Evolutionary conservation across 2,113 vertebrate genomes (phyloP).

Genomic region (Bufo gargarizans): DNA sequence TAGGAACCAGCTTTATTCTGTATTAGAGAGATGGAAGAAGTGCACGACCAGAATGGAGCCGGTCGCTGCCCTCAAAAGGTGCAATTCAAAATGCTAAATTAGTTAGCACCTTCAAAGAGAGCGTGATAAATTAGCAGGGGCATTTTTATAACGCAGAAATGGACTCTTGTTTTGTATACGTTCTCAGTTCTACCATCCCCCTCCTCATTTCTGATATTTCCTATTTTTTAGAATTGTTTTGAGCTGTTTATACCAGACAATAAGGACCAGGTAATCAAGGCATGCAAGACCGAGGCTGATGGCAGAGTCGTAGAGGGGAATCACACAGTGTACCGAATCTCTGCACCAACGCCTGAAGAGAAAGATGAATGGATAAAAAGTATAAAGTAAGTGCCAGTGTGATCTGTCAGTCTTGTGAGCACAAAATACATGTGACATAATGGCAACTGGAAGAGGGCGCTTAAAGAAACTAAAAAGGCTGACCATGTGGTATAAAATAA

Average conservation of each 20-base stretch:
- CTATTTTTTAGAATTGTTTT: slow-evolving; percentile 89
- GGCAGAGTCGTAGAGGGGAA: slow-evolving; percentile 97
- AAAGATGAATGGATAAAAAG: slow-evolving; percentile 98
- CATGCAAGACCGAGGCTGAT: slow-evolving; percentile 95
- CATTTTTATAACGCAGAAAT: background rate
- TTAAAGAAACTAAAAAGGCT: too few relatives aligned
- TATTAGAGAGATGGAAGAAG: too few relatives aligned
- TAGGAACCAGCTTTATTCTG: too few relatives aligned
- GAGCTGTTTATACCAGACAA: slow-evolving; percentile 97
- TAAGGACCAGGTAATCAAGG: slow-evolving; percentile 98
- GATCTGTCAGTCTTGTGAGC: background rate
- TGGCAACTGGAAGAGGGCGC: too few relatives aligned
- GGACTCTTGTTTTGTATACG: background rate
- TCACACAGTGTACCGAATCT: slow-evolving; percentile 97
- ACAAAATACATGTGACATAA: background rate
- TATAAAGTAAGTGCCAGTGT: slow-evolving; percentile 83
- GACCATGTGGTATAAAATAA: too few relatives aligned
- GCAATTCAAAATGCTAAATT: too few relatives aligned
- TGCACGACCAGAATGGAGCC: too few relatives aligned
- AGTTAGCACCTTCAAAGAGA: too few relatives aligned
- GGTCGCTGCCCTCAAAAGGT: too few relatives aligned
- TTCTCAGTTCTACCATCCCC: slow-evolving; percentile 59
- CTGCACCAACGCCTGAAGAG: slow-evolving; percentile 88
- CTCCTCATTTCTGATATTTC: slow-evolving; percentile 63
- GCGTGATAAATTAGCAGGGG: background rate